A percentile compares a stretch with the other conserved stretches of the same genome.
These are phyloP conservation scores for Leptarthrus brevirostris DNA, from an alignment of 2,888 invertebrate genomes.

Conservation along the genomic window DNA sequence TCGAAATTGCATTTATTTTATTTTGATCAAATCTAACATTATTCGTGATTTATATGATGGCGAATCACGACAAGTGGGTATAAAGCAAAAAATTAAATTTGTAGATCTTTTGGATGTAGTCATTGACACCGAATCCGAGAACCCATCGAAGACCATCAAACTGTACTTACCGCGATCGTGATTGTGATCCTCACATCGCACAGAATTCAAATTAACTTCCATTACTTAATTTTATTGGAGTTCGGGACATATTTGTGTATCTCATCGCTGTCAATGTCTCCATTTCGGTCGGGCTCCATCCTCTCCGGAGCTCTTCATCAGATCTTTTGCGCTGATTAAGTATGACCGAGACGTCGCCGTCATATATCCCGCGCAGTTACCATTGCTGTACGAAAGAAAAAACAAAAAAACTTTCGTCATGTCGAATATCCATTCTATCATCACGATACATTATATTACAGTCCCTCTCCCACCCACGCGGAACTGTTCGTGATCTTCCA, in stretches of 20 bases:
- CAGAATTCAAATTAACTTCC: slow-evolving; percentile 48
- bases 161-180: slow-evolving; percentile 37
- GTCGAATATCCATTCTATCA: slow-evolving; percentile 42
- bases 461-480: background rate
- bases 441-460: slow-evolving; percentile 11
- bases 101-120: slow-evolving; percentile 3
- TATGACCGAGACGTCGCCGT: slow-evolving; percentile 50
- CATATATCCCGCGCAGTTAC: slow-evolving; percentile 38
- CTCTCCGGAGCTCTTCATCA: slow-evolving; percentile 34
- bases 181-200: slow-evolving; percentile 28
- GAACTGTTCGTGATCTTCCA: slow-evolving; percentile 43
- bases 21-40: too few species aligned
- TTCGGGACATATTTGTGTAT: slow-evolving; percentile 46
- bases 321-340: slow-evolving; percentile 49
- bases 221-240: slow-evolving; percentile 50
- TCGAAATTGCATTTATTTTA: too few species aligned
- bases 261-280: slow-evolving; percentile 40
- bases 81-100: background rate
- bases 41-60: background rate
- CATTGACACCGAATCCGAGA: slow-evolving; percentile 31
- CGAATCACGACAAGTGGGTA: background rate
- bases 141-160: slow-evolving; percentile 43
- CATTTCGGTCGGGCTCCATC: slow-evolving; percentile 44
- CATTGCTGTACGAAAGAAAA: slow-evolving; percentile 8
- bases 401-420: slow-evolving; percentile 48